Conservation (phyloP, 2,888 invertebrate species). For the Phaedon cochleariae region DNA sequence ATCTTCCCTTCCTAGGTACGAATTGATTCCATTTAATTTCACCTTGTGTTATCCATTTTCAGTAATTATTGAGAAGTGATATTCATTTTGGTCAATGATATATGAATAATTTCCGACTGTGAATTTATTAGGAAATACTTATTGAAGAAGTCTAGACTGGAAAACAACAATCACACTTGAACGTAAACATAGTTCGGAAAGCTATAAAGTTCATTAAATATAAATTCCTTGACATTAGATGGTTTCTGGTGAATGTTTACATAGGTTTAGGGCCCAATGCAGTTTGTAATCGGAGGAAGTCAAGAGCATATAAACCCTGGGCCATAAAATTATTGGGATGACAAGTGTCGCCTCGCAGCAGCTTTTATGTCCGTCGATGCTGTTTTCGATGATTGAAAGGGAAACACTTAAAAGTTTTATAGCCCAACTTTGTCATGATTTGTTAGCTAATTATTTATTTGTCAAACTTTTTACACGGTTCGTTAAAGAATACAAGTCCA, state of each 20-base stretch:
- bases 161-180: constrained; percentile 3
- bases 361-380: constrained; percentile 46
- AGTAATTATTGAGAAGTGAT: too few relatives aligned
- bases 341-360: constrained; percentile 50
- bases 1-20: too few relatives aligned
- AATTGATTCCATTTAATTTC: too few relatives aligned
- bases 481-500: constrained; percentile 33
- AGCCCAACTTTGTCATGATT: constrained; percentile 37
- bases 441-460: constrained; percentile 46
- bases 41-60: too few relatives aligned
- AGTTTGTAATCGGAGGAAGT: constrained; percentile 50
- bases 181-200: constrained; percentile 29
- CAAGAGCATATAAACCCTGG: constrained; percentile 49
- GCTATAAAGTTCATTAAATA: constrained; percentile 32
- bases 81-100: too few relatives aligned
- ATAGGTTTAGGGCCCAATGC: constrained; percentile 38
- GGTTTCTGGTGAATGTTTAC: constrained; percentile 40
- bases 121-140: too few relatives aligned
- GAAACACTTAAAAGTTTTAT: constrained; percentile 50
- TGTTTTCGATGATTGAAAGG: constrained; percentile 52
- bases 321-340: constrained; percentile 49
- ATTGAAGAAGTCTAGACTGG: neutral
- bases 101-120: too few relatives aligned
- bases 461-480: constrained; percentile 40
- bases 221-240: constrained; percentile 23